Conservation (phyloP, 2,113 vertebrate genomes). For the Anoura caudifer region DNA sequence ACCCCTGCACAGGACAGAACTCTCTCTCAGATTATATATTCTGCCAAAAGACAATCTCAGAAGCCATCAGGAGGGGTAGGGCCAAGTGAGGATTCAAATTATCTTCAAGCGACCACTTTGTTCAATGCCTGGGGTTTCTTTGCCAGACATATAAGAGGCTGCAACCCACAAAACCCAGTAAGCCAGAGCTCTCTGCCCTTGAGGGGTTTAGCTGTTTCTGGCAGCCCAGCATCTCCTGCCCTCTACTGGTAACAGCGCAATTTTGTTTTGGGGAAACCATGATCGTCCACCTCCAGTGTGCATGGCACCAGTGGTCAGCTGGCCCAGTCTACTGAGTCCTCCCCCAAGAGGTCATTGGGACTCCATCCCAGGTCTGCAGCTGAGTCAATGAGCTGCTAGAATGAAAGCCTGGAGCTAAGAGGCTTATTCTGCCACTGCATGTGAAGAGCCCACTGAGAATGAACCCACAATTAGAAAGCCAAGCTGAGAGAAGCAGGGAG, state of each 20-base stretch:
- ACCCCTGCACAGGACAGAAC: background rate
- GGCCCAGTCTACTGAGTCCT: too few species aligned
- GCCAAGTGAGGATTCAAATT: background rate
- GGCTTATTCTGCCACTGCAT: background rate
- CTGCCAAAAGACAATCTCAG: background rate
- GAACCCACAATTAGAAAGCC: background rate
- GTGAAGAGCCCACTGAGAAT: background rate
- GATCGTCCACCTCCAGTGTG: background rate
- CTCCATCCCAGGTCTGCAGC: background rate
- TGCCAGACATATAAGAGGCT: background rate
- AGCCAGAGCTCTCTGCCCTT: background rate
- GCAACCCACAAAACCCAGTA: background rate
- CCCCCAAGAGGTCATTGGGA: background rate
- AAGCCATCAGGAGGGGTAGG: background rate
- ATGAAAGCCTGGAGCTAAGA: background rate
- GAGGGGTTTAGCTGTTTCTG: background rate
- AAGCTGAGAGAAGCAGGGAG: background rate
- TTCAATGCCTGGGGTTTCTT: background rate
- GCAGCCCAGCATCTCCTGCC: background rate
- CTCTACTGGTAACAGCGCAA: background rate
- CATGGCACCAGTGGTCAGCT: background rate
- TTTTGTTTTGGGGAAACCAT: background rate
- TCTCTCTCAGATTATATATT: background rate
- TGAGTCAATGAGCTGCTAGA: too few species aligned
- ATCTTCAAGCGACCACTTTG: background rate